phyloP scores from a whole-genome alignment of 2,113 vertebrate species.

The Ictidomys tridecemlineatus region DNA sequence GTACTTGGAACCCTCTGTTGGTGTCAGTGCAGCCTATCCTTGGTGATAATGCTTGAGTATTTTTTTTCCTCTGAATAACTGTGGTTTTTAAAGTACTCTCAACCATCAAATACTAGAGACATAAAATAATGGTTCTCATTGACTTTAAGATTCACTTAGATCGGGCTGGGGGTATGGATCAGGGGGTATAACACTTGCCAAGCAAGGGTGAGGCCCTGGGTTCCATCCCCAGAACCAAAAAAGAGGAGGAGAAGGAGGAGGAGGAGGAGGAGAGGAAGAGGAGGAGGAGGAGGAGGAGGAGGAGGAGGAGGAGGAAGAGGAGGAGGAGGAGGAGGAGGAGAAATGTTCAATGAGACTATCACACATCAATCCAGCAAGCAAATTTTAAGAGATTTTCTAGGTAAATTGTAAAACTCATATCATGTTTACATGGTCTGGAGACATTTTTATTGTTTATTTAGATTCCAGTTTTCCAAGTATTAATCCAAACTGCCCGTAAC shows the following conservation, averaged over 20 bases:
- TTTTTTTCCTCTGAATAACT: background rate
- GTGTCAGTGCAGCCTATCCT: background rate
- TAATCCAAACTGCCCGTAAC: background rate
- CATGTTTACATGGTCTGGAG: background rate
- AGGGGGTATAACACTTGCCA: too few species aligned
- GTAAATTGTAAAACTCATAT: background rate
- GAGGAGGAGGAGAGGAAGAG: too few species aligned
- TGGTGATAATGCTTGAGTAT: background rate
- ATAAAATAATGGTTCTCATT: background rate
- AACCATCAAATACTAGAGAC: background rate
- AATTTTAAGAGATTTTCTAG: background rate
- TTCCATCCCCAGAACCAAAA: background rate
- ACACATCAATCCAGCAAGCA: background rate
- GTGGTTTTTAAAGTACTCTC: background rate
- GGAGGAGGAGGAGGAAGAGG: too few species aligned
- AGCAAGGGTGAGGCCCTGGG: background rate
- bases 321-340: too few species aligned
- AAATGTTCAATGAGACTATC: background rate
- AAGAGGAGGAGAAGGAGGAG: background rate
- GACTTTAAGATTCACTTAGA: background rate
- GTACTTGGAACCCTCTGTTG: fast-evolving
- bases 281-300: background rate
- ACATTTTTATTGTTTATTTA: constrained; percentile 40
- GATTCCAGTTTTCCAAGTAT: constrained; percentile 23
- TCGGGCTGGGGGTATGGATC: too few species aligned